These are phyloP conservation scores for Rotaria macrura DNA, from an alignment of 2,888 invertebrate genomes.

Conservation along the genomic window DNA sequence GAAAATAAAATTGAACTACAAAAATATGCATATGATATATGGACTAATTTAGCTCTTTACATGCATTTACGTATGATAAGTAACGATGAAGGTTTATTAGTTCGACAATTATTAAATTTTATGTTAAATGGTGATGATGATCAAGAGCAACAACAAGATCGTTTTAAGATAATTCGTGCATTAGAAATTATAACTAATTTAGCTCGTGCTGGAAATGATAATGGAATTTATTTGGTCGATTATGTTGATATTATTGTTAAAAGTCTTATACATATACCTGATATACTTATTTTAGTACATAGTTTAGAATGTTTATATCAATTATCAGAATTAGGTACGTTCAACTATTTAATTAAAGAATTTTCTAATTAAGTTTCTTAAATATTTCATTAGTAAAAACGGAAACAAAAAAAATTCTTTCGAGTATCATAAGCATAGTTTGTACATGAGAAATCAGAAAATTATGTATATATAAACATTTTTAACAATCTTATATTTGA, in stretches of 20 bases:
- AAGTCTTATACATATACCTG: conserved; percentile 22
- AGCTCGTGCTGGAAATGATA: not conserved
- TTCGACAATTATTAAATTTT: conserved; percentile 1
- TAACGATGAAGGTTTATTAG: not conserved
- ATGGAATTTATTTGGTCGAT: conserved; percentile 14
- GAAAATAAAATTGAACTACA: not conserved
- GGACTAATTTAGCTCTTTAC: not conserved
- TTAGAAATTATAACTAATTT: conserved; percentile 31
- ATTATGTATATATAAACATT: too few relatives aligned
- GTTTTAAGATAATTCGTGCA: conserved; percentile 22
- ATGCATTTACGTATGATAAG: not conserved
- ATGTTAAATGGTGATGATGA: conserved; percentile 7
- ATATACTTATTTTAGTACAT: conserved; percentile 26
- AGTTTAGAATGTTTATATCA: conserved; percentile 31
- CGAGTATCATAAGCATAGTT: too few relatives aligned
- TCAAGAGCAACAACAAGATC: not conserved
- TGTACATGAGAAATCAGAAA: too few relatives aligned
- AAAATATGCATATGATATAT: not conserved
- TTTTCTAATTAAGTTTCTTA: too few relatives aligned
- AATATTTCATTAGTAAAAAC: too few relatives aligned
- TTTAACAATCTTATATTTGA: too few relatives aligned
- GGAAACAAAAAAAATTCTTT: too few relatives aligned
- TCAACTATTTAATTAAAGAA: not conserved
- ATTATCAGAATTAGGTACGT: conserved; percentile 22
- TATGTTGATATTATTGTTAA: conserved; percentile 12